Percentiles rank a stretch among this genome's conserved stretches.
phyloP scores from a whole-genome alignment of 30 jellyfish, hydroid and myxozoan species.

The Aurelia aurita complex sp. Pacific region DNA sequence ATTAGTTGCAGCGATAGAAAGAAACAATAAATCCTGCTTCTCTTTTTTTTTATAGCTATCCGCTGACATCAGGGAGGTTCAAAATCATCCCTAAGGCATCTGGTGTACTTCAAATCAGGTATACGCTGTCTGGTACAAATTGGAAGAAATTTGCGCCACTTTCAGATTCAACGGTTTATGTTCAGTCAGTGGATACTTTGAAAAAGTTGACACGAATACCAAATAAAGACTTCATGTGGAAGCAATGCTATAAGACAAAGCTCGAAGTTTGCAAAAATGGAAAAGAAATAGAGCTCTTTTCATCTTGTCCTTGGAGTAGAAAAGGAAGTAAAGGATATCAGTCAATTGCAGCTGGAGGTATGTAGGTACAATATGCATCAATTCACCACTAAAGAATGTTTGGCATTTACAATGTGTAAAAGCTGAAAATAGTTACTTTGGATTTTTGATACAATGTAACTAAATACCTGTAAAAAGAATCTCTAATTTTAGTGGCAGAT shows the following conservation, averaged over 20 bases:
- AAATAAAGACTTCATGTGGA: not conserved
- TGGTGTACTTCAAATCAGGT: slow-evolving; percentile 48
- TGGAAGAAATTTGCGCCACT: slow-evolving; percentile 18
- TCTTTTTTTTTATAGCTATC: not conserved
- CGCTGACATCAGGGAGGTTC: slow-evolving; percentile 39
- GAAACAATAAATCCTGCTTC: no score
- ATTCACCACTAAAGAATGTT: no score
- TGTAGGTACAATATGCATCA: no score
- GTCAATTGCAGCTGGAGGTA: slow-evolving; percentile 37
- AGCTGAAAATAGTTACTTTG: no score
- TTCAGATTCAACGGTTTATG: slow-evolving; percentile 48
- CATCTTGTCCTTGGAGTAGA: slow-evolving; percentile 70
- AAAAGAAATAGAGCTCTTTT: slow-evolving; percentile 21
- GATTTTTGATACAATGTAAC: no score
- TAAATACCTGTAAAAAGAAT: no score
- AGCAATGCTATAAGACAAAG: slow-evolving; percentile 35
- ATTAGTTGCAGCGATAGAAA: no score
- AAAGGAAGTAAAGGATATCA: slow-evolving; percentile 66
- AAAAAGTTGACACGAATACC: slow-evolving; percentile 38
- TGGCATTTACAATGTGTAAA: no score
- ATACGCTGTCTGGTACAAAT: slow-evolving; percentile 52
- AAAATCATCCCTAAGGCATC: slow-evolving; percentile 29
- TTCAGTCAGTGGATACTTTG: slow-evolving; percentile 30
- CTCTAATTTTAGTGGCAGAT: no score
- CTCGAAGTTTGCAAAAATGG: slow-evolving; percentile 56